Conservation (phyloP, 2,797 vertebrate species). For the Acipenser ruthenus region DNA sequence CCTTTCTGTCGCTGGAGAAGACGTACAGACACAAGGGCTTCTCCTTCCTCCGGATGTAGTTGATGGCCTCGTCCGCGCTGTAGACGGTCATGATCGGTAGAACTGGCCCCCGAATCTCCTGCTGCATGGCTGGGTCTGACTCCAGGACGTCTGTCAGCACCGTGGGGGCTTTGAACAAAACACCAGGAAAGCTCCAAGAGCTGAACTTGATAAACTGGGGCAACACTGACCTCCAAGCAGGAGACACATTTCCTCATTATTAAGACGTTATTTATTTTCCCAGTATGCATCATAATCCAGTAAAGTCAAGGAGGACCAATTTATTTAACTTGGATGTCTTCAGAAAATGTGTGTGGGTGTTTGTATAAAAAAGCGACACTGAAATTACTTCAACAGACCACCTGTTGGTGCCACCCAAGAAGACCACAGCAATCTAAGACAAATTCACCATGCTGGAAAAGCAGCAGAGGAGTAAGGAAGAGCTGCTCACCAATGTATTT, state of each 20-base stretch:
- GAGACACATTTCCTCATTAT: not conserved
- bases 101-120: conserved; percentile 68
- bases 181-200: conserved; percentile 34
- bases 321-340: no score
- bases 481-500: conserved; percentile 56
- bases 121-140: conserved; percentile 74
- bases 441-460: no score
- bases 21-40: conserved; percentile 74
- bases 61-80: conserved; percentile 65
- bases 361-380: not conserved
- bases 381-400: not conserved
- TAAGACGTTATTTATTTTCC: no score
- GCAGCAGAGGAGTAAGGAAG: no score
- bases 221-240: not conserved
- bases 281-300: no score
- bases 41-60: conserved; percentile 72
- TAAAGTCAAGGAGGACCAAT: no score
- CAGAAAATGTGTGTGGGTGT: no score
- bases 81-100: conserved; percentile 68
- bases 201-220: conserved; percentile 5
- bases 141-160: conserved; percentile 66
- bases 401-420: not conserved
- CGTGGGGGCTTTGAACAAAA: conserved; percentile 59
- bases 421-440: not conserved
- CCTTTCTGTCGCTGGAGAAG: conserved; percentile 64